A percentile compares a stretch with the other conserved stretches of the same genome.
Evolutionary conservation across 2,113 vertebrate species (phyloP).

Genomic region (Grantiella picta): DNA sequence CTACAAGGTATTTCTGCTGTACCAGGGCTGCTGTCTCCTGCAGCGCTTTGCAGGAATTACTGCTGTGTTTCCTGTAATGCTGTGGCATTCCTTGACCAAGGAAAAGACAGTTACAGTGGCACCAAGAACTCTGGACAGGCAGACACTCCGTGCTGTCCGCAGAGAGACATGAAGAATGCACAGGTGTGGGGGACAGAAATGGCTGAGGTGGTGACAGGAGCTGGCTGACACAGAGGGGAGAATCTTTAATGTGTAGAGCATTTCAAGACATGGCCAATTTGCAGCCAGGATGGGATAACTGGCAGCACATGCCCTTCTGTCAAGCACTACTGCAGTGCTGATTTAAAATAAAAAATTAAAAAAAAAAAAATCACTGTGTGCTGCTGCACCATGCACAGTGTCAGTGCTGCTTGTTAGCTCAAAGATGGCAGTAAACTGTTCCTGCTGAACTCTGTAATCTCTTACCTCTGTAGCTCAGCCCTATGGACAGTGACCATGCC

Average conservation of each 20-base stretch:
- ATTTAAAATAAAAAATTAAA: neutral
- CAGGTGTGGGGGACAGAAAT: neutral
- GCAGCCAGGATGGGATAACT: neutral
- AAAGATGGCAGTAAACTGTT: neutral
- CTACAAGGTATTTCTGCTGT: neutral
- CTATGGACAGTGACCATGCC: fast-evolving
- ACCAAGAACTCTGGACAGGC: neutral
- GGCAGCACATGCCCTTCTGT: fast-evolving
- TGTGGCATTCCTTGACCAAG: neutral
- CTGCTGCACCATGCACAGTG: fast-evolving
- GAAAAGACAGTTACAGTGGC: neutral
- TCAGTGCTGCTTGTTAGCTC: neutral
- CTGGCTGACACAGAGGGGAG: too few species aligned
- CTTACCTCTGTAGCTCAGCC: neutral
- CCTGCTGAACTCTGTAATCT: neutral
- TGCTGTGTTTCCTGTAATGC: neutral
- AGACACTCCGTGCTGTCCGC: neutral
- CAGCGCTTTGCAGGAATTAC: neutral
- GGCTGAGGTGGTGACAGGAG: neutral
- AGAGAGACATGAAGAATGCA: fast-evolving
- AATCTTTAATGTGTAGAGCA: neutral
- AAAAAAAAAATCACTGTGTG: neutral
- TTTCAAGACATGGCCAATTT: neutral
- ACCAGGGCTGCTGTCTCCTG: neutral
- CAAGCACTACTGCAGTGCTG: neutral